Base-by-base conservation (phyloP, 1,140 invertebrate species). In the Atta texana region DNA sequence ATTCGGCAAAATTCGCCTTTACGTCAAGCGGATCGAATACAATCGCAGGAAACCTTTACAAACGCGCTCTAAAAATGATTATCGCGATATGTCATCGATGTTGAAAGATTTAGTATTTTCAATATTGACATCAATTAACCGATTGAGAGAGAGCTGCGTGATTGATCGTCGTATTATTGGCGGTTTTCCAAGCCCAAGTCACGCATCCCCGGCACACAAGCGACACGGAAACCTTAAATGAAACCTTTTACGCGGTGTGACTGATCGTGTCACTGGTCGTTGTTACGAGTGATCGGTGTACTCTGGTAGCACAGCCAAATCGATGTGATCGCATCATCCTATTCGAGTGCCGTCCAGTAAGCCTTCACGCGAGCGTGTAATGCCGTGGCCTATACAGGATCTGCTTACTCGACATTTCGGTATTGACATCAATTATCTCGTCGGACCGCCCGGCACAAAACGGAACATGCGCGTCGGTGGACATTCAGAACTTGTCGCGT, bases 201-300 rank as follows among this genome's bases (percentile, higher is more conserved):
- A 71, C 78, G 78, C 51, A 57, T 59, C 51, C 24, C 51, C 18
- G 18, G 12, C 16, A 28, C 24, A 55, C 68, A 55, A 55, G 39
- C 21, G 68, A 82, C n/a, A n/a, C 16, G 55, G 51, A 31, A 34
- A 51, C 68, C 80, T 74, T 61, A 74, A 74, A 74, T 61, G 80
- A 82, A 74, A 82, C 18, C 80, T 49, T 82, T 82, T 14, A 82
- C 68, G 53, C 21, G 31, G 34, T 51, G 78, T 84, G 55, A 75
- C 53, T 24, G 69, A 84, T 69, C 55, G 16, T 57, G 51, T 75
- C 69, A 21, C 59, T 10, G 18, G 7, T 31, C 21, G 24, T 16
- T 51, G 55, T 72, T 49, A 72, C 18, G 55, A 34, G 49, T 51
- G n/a, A 57, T 8, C 74, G 44, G 28, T n/a, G n/a, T 53, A 34